Evolutionary conservation across 1,140 invertebrate genomes (phyloP).

Genomic region (Cotesia typhae): DNA sequence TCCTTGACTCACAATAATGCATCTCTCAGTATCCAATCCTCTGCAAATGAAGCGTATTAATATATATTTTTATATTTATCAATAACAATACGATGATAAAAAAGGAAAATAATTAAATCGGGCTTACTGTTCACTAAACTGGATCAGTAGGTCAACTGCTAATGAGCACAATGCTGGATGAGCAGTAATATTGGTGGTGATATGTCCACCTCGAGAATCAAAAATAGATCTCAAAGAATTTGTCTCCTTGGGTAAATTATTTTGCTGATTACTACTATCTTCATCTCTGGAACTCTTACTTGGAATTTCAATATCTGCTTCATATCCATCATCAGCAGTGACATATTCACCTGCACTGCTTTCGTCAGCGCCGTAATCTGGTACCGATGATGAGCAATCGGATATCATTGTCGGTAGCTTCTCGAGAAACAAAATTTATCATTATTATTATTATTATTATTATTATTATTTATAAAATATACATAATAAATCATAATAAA

Average conservation of each 20-base stretch:
- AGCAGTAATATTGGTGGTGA: slow-evolving; percentile 52
- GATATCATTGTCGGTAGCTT: slow-evolving; percentile 58
- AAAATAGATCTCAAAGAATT: slow-evolving; percentile 44
- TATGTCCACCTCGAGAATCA: slow-evolving; percentile 47
- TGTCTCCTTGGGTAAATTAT: slow-evolving; percentile 43
- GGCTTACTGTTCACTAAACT: slow-evolving; percentile 68
- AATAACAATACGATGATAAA: slow-evolving; percentile 4
- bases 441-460: not conserved
- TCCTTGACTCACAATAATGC: slow-evolving; percentile 52
- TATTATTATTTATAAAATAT: slow-evolving; percentile 11
- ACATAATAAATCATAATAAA: slow-evolving; percentile 11
- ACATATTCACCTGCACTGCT: slow-evolving; percentile 65
- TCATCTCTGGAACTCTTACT: slow-evolving; percentile 45
- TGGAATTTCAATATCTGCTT: slow-evolving; percentile 66
- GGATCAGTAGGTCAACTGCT: slow-evolving; percentile 70
- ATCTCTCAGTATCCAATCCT: slow-evolving; percentile 55
- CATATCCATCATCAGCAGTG: slow-evolving; percentile 73
- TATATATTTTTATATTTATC: slow-evolving; percentile 22
- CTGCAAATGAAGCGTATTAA: slow-evolving; percentile 39
- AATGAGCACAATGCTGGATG: slow-evolving; percentile 71
- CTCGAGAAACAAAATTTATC: slow-evolving; percentile 19
- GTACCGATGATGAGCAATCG: slow-evolving; percentile 62
- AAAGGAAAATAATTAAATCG: slow-evolving; percentile 13
- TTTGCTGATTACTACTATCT: no score
- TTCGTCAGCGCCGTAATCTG: slow-evolving; percentile 65